A percentile compares a stretch with the other conserved stretches of the same genome.
Conservation (phyloP, 2,797 vertebrate genomes). For the Percopsis omiscomaycus region DNA sequence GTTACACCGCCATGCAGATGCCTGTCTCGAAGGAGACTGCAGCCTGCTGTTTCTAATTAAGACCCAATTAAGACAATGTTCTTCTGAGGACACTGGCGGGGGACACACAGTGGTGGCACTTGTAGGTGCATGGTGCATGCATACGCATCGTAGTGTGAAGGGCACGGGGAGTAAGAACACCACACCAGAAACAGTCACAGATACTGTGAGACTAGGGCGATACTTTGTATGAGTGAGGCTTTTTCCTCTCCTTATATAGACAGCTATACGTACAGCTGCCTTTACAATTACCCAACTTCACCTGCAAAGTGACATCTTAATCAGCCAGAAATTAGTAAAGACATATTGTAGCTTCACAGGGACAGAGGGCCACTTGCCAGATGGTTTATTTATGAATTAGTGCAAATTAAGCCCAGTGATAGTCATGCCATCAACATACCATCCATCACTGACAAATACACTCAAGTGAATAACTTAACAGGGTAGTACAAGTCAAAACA, state of each 20-base stretch:
- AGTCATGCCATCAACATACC: slow-evolving; percentile 20
- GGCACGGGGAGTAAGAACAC: not conserved
- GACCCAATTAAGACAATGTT: slow-evolving; percentile 42
- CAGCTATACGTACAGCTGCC: not conserved
- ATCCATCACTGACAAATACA: slow-evolving; percentile 56
- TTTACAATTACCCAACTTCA: not conserved
- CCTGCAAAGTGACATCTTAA: slow-evolving; percentile 1
- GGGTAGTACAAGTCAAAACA: not conserved
- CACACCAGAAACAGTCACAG: not conserved
- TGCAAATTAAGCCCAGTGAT: slow-evolving; percentile 14
- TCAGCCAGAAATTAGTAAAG: slow-evolving; percentile 13
- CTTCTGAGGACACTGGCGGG: slow-evolving; percentile 39
- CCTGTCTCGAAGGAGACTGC: slow-evolving; percentile 38
- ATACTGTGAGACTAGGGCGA: no score
- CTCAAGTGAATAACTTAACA: slow-evolving; percentile 7
- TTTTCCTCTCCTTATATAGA: slow-evolving; percentile 9
- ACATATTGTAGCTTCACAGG: slow-evolving; percentile 7
- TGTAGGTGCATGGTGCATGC: slow-evolving; percentile 8
- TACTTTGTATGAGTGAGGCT: not conserved
- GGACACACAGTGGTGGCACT: slow-evolving; percentile 13
- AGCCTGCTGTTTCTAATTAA: slow-evolving; percentile 64
- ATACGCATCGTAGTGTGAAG: slow-evolving; percentile 6
- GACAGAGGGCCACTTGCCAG: slow-evolving; percentile 48
- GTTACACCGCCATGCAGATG: slow-evolving; percentile 33
- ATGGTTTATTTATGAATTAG: slow-evolving; percentile 49